phyloP scores from a whole-genome alignment of 2,113 vertebrate species.

The Cinclus cinclus region DNA sequence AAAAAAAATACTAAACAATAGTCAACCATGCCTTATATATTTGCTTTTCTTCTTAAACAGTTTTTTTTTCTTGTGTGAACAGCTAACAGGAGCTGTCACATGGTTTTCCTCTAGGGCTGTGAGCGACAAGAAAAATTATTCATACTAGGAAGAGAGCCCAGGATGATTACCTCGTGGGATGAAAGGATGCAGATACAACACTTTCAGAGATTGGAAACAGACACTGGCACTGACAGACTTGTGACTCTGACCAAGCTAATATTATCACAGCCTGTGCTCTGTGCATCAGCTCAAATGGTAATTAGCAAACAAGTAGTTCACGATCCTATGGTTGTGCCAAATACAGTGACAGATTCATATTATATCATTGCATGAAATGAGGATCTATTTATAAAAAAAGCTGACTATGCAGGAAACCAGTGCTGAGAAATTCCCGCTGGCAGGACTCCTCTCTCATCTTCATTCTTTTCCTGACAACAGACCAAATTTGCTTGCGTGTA shows the following conservation, averaged over 20 bases:
- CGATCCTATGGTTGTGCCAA: constrained; percentile 1
- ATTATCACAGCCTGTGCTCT: not conserved
- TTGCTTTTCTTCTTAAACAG: not conserved
- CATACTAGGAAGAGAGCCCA: not conserved
- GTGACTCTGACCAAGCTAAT: constrained; percentile 36
- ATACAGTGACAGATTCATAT: constrained; percentile 3
- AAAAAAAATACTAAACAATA: not conserved
- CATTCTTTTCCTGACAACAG: constrained; percentile 22
- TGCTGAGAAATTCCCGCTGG: not conserved
- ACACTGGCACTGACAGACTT: not conserved
- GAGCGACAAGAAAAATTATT: constrained; percentile 34
- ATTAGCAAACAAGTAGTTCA: constrained; percentile 1
- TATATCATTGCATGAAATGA: not conserved
- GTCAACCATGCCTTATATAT: not conserved
- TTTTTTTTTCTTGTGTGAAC: not conserved
- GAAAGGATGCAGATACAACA: not conserved
- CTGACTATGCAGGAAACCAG: constrained; percentile 14
- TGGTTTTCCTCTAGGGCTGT: not conserved
- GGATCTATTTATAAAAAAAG: constrained; percentile 39
- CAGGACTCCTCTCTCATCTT: not conserved
- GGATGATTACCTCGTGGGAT: constrained; percentile 4
- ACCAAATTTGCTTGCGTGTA: not conserved
- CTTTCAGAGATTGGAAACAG: not conserved
- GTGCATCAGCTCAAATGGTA: constrained; percentile 21
- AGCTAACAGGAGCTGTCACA: not conserved